Base-by-base conservation (phyloP, 2,797 vertebrate species). In the Esox lucius region DNA sequence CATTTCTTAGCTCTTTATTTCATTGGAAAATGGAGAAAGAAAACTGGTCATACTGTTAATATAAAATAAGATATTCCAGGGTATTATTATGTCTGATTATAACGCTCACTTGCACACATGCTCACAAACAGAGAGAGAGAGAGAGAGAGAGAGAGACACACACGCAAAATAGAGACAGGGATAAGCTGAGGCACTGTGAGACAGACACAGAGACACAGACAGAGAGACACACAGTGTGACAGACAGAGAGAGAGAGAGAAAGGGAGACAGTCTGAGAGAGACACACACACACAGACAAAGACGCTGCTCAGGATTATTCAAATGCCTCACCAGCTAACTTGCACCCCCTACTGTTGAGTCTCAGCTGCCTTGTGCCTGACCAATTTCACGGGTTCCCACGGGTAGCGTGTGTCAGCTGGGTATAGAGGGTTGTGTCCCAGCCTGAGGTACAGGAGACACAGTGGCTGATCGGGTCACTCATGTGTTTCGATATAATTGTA, bases 331-430 rank as follows among this genome's bases (percentile, higher is more conserved):
- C 69, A 77, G 83, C 86, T 90, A 86, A 78, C 80, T 75, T 87
- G 86, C 87, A 84, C 87, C 90, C 86, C 85, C 89, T 88, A 86
- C 83, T 86, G 90, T 61, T 83, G 19, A 16, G 12, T 53, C 77
- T 65, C 81, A 74, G 73, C 70, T 80, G 81, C 77, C 81, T 74
- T 33, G 76, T 76, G 76, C 78, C 73, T 73, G 74, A 74, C 64
- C 11, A 67, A 77, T 83, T 81, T 86, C 81, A 82, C 73, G 81
- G 76, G 73, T 80, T 70, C 49, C 42, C 5, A 19, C 62, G 39
- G 65, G 68, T 61, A 81, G 39, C 76, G n/a, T 26, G 56, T 15
- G 22, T 22, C 72, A 75, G 67, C 68, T 71, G 73, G 75, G 48
- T 53, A 13, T 24, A 79, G 76, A 77, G 46, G 73, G 39, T 80